Evolutionary conservation across 2,797 vertebrate genomes (phyloP).

Genomic region (Cynopterus sphinx): DNA sequence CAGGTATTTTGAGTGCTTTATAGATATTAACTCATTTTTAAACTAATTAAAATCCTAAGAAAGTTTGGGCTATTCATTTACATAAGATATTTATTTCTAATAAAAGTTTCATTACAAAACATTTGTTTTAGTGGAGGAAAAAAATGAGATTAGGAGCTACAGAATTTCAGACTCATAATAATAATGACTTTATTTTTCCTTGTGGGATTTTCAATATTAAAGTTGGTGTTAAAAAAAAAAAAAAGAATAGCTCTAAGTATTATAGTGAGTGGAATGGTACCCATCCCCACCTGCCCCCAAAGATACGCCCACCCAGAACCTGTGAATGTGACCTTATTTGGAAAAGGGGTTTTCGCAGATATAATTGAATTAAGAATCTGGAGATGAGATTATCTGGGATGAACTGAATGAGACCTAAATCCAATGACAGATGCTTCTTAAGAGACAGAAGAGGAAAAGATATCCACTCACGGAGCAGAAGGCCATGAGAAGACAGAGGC

Average conservation of each 20-base stretch:
- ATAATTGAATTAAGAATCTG: background rate
- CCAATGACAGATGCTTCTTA: background rate
- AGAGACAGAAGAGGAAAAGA: background rate
- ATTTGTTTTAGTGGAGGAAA: background rate
- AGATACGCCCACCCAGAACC: background rate
- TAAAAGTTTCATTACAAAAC: background rate
- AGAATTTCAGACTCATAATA: constrained; percentile 1
- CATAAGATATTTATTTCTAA: background rate
- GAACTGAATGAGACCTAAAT: background rate
- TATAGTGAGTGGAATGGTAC: background rate
- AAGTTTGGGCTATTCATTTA: background rate
- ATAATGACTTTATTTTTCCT: background rate
- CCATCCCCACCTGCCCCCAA: accelerated
- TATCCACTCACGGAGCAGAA: background rate
- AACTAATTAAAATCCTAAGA: background rate
- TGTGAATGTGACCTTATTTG: background rate
- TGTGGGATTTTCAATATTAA: constrained; percentile 24
- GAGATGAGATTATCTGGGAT: background rate
- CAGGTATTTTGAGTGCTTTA: background rate
- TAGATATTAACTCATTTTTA: background rate
- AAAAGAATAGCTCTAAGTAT: background rate
- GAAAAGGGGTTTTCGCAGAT: background rate
- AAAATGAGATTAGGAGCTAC: background rate
- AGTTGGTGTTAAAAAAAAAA: background rate
- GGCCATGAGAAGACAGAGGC: background rate